A percentile compares a stretch with the other conserved stretches of the same genome.
Evolutionary conservation across 2,888 invertebrate species (phyloP).

Genomic region (Cryptops parisi): DNA sequence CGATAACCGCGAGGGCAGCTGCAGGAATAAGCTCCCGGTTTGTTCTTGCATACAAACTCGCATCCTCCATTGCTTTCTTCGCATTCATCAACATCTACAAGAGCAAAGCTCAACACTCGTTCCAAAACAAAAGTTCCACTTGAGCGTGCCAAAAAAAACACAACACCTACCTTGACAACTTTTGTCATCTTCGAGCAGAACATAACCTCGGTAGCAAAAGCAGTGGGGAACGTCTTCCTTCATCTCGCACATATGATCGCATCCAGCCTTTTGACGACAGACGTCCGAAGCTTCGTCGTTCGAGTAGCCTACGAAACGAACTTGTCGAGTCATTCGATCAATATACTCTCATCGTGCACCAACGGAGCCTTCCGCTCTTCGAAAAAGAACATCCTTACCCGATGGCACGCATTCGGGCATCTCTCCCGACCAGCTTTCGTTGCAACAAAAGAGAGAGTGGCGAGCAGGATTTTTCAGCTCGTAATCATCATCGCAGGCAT

Average conservation of each 20-base stretch:
- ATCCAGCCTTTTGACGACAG: conserved; percentile 13
- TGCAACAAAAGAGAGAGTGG: background rate
- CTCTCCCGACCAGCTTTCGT: background rate
- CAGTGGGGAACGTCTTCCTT: conserved; percentile 6
- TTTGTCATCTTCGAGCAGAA: conserved; percentile 12
- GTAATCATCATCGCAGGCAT: background rate
- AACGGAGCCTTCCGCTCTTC: too few relatives aligned
- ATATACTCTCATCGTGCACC: background rate
- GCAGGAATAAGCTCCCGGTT: conserved; percentile 39
- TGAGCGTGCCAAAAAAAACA: background rate
- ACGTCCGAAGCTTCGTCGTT: background rate
- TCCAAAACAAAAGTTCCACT: background rate
- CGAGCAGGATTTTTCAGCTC: background rate
- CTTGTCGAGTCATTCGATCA: too few relatives aligned
- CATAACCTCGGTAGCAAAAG: conserved; percentile 13
- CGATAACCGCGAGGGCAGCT: conserved; percentile 35
- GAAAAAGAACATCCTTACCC: too few relatives aligned
- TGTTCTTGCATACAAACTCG: conserved; percentile 47
- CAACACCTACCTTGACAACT: conserved; percentile 13
- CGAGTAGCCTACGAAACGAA: background rate
- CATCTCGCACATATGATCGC: conserved; percentile 15
- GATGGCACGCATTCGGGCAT: background rate
- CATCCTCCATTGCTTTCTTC: conserved; percentile 44
- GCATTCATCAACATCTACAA: conserved; percentile 41
- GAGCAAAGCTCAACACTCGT: background rate